Conservation (phyloP, 2,888 invertebrate species). For the Pollenia labialis region DNA sequence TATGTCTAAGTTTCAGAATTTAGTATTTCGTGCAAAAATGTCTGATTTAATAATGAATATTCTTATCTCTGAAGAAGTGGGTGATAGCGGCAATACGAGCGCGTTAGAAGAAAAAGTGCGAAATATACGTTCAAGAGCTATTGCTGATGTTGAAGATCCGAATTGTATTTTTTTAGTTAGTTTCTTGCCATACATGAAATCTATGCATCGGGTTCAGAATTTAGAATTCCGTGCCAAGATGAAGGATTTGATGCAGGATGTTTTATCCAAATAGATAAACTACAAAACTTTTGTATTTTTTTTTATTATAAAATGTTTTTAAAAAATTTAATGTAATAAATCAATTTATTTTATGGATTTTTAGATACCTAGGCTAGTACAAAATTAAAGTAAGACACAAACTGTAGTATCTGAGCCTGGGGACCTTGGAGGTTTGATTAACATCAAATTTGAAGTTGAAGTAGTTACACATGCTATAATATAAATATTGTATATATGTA, state of each 20-base stretch:
- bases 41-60: background rate
- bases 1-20: background rate
- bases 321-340: too few species aligned
- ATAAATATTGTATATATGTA: too few species aligned
- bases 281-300: too few species aligned
- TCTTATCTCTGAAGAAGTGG: too few species aligned
- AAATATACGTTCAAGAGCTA: slow-evolving; percentile 66
- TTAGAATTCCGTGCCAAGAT: slow-evolving; percentile 79
- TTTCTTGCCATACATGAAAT: slow-evolving; percentile 80
- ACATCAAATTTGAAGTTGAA: too few species aligned
- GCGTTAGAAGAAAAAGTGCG: slow-evolving; percentile 54
- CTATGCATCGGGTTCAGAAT: slow-evolving; percentile 79
- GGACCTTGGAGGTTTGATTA: too few species aligned
- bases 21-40: background rate
- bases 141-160: slow-evolving; percentile 29
- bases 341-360: too few species aligned
- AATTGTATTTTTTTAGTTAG: slow-evolving; percentile 81
- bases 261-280: slow-evolving; percentile 67
- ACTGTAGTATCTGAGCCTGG: too few species aligned
- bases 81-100: slow-evolving; percentile 30
- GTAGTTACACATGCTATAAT: too few species aligned
- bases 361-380: too few species aligned
- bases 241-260: slow-evolving; percentile 78
- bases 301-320: too few species aligned
- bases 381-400: too few species aligned